Conservation (phyloP, 2,113 vertebrate species). For the Lophius piscatorius region DNA sequence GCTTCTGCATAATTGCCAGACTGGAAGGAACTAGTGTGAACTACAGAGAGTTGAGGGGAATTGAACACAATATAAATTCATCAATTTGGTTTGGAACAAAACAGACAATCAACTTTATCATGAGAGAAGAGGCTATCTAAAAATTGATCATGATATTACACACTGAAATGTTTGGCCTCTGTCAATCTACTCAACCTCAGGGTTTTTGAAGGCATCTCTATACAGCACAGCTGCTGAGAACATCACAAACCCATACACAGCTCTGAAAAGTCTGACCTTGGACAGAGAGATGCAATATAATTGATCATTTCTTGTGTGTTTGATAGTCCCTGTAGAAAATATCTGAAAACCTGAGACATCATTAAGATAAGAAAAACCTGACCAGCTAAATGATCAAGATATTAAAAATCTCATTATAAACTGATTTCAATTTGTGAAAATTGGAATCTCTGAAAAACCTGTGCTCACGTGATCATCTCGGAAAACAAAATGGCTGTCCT, state of each 20-base stretch:
- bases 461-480: too few species aligned
- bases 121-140: not conserved
- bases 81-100: not conserved
- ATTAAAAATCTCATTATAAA: too few species aligned
- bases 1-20: constrained; percentile 1
- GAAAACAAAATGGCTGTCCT: too few species aligned
- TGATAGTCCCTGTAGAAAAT: too few species aligned
- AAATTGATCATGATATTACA: too few species aligned
- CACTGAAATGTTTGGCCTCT: too few species aligned
- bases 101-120: not conserved
- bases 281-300: not conserved
- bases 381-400: too few species aligned
- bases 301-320: not conserved
- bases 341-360: too few species aligned
- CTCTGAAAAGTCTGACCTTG: not conserved
- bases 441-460: too few species aligned
- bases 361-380: too few species aligned
- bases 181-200: too few species aligned
- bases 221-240: not conserved
- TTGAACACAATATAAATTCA: not conserved
- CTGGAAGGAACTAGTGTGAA: not conserved
- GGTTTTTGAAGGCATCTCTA: not conserved
- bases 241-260: not conserved
- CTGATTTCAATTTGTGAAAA: too few species aligned
- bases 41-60: not conserved